Percentiles rank a stretch among this genome's conserved stretches.
These are phyloP conservation scores for Eristalis arbustorum DNA, from an alignment of 2,888 invertebrate genomes.

Conservation along the genomic window DNA sequence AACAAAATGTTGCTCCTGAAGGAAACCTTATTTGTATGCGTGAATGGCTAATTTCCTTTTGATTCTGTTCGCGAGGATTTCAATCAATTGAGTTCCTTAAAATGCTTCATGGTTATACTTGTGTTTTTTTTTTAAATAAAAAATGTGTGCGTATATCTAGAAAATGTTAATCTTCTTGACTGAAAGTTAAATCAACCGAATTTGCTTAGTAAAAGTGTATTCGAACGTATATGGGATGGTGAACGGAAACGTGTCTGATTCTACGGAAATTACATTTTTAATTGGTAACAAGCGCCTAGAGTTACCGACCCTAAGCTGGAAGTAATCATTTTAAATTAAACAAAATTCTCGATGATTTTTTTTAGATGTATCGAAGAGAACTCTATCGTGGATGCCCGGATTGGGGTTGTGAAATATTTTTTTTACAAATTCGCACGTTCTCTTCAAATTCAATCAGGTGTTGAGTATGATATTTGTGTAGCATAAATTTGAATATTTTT, in stretches of 20 bases:
- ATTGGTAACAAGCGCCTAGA: neutral
- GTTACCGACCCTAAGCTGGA: neutral
- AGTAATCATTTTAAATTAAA: neutral
- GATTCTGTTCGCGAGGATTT: neutral
- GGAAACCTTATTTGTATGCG: neutral
- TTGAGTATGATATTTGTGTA: too few species aligned
- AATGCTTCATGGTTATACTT: neutral
- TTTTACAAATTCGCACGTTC: too few species aligned
- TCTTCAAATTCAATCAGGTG: too few species aligned
- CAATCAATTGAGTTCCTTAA: neutral
- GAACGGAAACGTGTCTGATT: constrained; percentile 14
- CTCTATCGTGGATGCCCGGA: too few species aligned
- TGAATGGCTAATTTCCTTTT: constrained; percentile 6
- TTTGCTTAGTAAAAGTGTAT: neutral
- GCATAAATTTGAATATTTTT: too few species aligned
- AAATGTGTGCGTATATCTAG: neutral
- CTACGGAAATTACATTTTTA: constrained; percentile 25
- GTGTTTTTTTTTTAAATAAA: neutral
- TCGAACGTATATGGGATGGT: neutral
- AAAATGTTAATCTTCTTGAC: neutral
- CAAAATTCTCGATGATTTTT: neutral
- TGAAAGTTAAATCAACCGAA: neutral
- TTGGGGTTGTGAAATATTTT: too few species aligned
- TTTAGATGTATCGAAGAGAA: neutral
- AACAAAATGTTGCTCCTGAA: neutral